Evolutionary conservation across 2,888 invertebrate genomes (phyloP), one percentile per base, ranked within the genome.

Genomic region (Endotricha flammealis): DNA sequence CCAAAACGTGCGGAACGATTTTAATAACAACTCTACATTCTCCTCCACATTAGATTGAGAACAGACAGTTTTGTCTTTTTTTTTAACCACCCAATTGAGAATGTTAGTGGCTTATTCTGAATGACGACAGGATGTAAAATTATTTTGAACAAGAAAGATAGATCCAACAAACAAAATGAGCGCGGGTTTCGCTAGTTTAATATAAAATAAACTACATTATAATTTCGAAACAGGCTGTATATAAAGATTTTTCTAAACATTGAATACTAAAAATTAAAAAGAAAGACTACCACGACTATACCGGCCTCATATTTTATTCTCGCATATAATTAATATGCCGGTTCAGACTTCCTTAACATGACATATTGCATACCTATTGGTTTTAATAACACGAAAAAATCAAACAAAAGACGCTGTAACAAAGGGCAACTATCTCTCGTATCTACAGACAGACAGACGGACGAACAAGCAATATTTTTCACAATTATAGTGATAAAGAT

Each of bases 401-500:
- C 22, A 17, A 34, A 38, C 36, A 38, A 35, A 29, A 29, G 34
- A 37, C 29, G 6, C 24, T 25, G 16, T 23, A 42, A 40, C 46
- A 54, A 61, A 58, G 52, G 50, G 48, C 42, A 37, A 40, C 44
- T 62, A 64, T 65, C 58, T 65, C 57, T 39, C 27, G 38, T 39
- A 64, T 64, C 62, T 58, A 56, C 50, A 51, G 41, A 47, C 47
- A 43, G 62, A 51, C 60, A 56, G 58, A 68, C 68, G 69, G 64
- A 74, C 69, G 58, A 59, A 67, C 67, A 62, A 65, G 64, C 65
- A 61, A 72, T 73, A 75, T 75, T 78, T 80, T 74, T 66, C 64
- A 73, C 74, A 82, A 81, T 79, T 79, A 79, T 64, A 56, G 45
- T 59, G 80, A 80, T 82, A 64, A 44, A 38, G 54, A 82, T 80